These are phyloP conservation scores for Hoplodrina blanda DNA, from an alignment of 2,888 invertebrate genomes.

Conservation along the genomic window DNA sequence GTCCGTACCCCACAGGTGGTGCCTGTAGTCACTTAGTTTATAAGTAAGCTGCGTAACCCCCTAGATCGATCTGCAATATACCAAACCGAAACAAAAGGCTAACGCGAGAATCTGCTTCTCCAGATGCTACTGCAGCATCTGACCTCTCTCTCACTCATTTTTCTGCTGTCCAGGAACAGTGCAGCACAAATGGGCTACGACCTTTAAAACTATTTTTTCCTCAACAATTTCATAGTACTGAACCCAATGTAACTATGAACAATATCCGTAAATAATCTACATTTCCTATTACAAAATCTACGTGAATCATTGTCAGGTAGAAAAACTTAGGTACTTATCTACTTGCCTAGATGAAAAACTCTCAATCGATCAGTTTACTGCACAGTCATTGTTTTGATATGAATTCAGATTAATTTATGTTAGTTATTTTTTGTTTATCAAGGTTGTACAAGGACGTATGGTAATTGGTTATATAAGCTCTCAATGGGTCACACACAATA, in stretches of 20 bases:
- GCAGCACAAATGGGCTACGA: not conserved
- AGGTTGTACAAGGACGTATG: conserved; percentile 56
- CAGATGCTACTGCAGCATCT: no score
- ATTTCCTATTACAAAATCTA: conserved; percentile 27
- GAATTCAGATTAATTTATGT: conserved; percentile 23
- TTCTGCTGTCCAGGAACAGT: no score
- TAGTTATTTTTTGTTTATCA: conserved; percentile 33
- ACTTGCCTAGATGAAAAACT: conserved; percentile 13
- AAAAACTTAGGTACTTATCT: conserved; percentile 18
- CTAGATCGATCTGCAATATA: no score
- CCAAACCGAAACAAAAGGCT: no score
- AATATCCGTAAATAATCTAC: conserved; percentile 35
- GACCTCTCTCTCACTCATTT: no score
- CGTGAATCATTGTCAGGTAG: conserved; percentile 23
- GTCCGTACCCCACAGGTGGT: no score
- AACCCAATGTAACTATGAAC: conserved; percentile 14
- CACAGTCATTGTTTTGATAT: conserved; percentile 54
- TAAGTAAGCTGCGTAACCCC: no score
- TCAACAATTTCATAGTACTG: conserved; percentile 29
- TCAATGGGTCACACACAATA: conserved; percentile 27
- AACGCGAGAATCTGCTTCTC: no score
- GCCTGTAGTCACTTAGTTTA: no score
- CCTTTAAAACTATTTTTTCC: conserved; percentile 15
- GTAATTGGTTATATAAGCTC: conserved; percentile 27
- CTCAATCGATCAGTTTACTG: conserved; percentile 15